Evolutionary conservation across 2,113 vertebrate genomes (phyloP), one percentile per base, ranked within the genome.

Genomic region (Oreocharis arfaki): DNA sequence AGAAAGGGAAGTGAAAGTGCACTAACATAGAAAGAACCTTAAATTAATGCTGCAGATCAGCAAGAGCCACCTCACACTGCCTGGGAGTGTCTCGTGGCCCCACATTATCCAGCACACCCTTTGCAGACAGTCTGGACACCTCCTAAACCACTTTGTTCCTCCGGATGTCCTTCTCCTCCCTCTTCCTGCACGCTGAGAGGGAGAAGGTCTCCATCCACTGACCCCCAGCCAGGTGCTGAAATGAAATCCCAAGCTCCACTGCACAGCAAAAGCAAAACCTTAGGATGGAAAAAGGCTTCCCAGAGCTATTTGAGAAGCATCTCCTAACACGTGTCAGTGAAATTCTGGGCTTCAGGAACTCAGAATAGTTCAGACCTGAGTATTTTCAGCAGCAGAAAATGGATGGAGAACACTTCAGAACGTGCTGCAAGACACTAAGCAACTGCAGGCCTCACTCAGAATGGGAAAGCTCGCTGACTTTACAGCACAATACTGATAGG

Each of bases 1-100:
- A 64, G 64, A 95, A 90, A 87, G 77, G 73, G 91, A 95, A 94
- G 56, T 70, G 84, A 91, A 94, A 94, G 82, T 44, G 28, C 95
- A 93, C 69, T 6, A 90, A 44, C 49, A 37, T 3, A 74, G 84
- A 77, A 74, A 84, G 55, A 53, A 81, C 47, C 39, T 71, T 33
- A 87, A 59, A 87, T 85, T 68, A 87, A 87, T 27, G 53, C 84
- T 94, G 65, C 64, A 71, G 37, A 84, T 56, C 90, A 78, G 83
- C 95, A 93, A 52, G 81, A 94, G 90, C 77, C 67, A 47, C 67
- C 71, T 65, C 73, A 27, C 47, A 1, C 33, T 42, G 44, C 26
- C 84, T 60, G 74, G 44, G 69, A n/a, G 73, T 64, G 77, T 52
- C 93, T 6, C 1, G 3, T 26, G 70, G 65, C 74, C 82, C 60